Base-by-base conservation (phyloP, 2,113 vertebrate species). In the Pogona vitticeps region DNA sequence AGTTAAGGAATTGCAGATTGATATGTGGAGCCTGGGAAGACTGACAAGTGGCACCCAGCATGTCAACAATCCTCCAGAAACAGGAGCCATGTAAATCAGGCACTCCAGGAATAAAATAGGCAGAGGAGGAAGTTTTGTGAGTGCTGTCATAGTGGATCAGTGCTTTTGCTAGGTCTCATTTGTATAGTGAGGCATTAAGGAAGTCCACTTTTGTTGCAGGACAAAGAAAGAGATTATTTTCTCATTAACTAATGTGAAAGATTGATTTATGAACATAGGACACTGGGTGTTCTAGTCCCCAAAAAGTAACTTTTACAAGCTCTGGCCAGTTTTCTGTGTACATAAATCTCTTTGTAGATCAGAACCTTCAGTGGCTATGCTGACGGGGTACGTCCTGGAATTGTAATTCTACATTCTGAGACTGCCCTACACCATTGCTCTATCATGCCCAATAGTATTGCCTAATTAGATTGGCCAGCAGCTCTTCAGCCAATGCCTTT, bases 21-120 rank as follows among this genome's bases (percentile, higher is more conserved):
- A 89, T 88, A 68, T 95, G 93, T 90, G 88, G 92, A 94, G 88
- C 89, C 88, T 92, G 58, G 82, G 33, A 89, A 94, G 79, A 90
- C 81, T 92, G 88, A 73, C n/a, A 84, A 89, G 81, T 91, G 91
- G 77, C 61, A 86, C 40, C 79, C 88, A 82, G 61, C 72, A 92
- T 33, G 1, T 3, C 0, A 0, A 89, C 67, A 91, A 42, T 59
- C 36, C 89, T 58, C 46, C 80, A 83, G 61, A 40, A 63, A 46
- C 26, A 85, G 36, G 72, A 1, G 0, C 76, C 67, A 13, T 38
- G 40, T 31, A 85, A 72, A 52, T 59, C 31, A 23, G 63, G 23
- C 78, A 87, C 70, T 18, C n/a, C 87, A 86, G 26, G 68, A n/a
- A 59, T 0, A 0, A 13, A 79, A 61, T 72, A 87, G 3, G 28